Base-by-base conservation (phyloP, 53 echinoderm and acorn worm species). In the Zoroaster sp. region DNA sequence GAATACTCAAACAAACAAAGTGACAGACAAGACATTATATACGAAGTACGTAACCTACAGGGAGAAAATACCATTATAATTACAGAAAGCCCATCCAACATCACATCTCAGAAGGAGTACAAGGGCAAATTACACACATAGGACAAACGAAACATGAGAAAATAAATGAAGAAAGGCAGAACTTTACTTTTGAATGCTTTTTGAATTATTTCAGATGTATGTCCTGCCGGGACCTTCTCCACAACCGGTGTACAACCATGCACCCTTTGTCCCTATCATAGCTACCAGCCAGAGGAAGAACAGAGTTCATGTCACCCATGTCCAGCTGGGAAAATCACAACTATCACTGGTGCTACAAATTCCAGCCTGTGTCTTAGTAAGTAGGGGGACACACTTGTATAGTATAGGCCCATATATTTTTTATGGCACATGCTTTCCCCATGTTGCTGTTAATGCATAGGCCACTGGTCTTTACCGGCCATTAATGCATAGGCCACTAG, bases 231-330 rank as follows among this genome's bases (percentile, higher is more conserved):
- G n/a, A 25, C 83, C 20, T 89, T 35, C 72, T 89, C 93, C 17
- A 68, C 82, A 11, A 70, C 87, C 30, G 95, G 95, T 13, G 65
- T 95, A 12, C 90, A 71, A 18, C 95, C 95, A 8, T 95, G 95
- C 23, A 32, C 77, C 5, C 77, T 53, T 3, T 95, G 95, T 46
- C 81, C 95, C 15, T 31, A 87, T 20, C 88, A 93, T 28, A 88
- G 80, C 55, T 95, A 90, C 65, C 95, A 95, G 54, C 90, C 83
- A 17, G 81, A 74, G 3, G 49, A 21, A 55, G 93, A 88, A 39
- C 90, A 90, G 53, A 82, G 59, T 12, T 82, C 88, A 77, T 95
- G 95, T 77, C 66, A 90, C 6, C 52, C 72, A 13, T 95, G 95
- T 52, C 95, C 95, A 28, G 78, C 51, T 15, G 52, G 87, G 25